A percentile compares a stretch with the other conserved stretches of the same genome.
Conservation (phyloP, 2,113 vertebrate species). For the Lampris incognitus region DNA sequence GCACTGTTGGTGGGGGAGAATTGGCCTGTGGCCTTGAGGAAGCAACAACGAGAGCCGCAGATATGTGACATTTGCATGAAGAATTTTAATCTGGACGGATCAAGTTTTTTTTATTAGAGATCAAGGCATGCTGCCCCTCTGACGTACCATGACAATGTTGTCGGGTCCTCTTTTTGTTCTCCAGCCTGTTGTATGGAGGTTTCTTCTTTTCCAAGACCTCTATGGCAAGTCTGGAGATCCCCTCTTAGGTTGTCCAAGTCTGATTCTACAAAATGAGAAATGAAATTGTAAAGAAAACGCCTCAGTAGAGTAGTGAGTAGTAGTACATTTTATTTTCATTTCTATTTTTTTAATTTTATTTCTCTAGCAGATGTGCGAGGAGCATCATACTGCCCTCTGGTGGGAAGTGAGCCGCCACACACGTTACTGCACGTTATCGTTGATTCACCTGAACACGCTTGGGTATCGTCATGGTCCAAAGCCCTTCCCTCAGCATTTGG, state of each 20-base stretch:
- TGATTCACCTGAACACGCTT: conserved; percentile 49
- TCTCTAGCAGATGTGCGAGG: not conserved
- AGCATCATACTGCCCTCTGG: not conserved
- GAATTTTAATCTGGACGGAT: not conserved
- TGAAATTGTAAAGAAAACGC: not conserved
- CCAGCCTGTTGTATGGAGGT: not conserved
- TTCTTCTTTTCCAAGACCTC: conserved; percentile 34
- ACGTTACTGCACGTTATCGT: not conserved
- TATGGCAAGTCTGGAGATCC: conserved; percentile 45
- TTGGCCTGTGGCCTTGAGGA: conserved; percentile 39
- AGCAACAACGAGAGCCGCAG: conserved; percentile 11
- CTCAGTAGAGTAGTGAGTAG: not conserved
- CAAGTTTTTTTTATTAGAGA: not conserved
- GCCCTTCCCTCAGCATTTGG: conserved; percentile 24
- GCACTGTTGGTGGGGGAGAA: conserved; percentile 7
- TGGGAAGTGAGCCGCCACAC: not conserved
- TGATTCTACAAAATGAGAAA: conserved; percentile 23
- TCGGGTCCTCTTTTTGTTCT: conserved; percentile 12
- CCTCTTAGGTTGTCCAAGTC: conserved; percentile 21
- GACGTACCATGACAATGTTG: not conserved
- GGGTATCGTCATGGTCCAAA: conserved; percentile 32
- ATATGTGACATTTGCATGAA: conserved; percentile 1
- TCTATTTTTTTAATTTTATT: not conserved
- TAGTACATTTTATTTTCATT: not conserved
- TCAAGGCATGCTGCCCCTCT: not conserved